Evolutionary conservation across 1,140 invertebrate genomes (phyloP).

Genomic region (Bombyx mori): DNA sequence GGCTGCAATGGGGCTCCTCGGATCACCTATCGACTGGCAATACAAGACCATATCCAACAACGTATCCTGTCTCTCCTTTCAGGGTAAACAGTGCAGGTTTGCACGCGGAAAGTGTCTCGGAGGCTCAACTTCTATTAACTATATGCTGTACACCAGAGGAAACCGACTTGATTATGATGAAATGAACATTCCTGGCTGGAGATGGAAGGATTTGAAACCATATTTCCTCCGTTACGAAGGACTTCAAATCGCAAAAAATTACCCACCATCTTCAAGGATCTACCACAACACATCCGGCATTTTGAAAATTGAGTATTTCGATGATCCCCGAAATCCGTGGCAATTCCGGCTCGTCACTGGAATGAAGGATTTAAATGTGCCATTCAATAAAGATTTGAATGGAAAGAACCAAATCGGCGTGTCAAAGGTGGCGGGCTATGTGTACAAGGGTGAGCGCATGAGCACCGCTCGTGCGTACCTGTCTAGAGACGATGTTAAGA

Average conservation of each 20-base stretch:
- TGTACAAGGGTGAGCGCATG: constrained; percentile 29
- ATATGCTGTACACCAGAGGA: constrained; percentile 86
- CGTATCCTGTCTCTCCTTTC: constrained; percentile 30
- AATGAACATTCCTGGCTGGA: constrained; percentile 33
- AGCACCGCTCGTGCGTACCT: constrained; percentile 35
- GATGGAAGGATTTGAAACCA: constrained; percentile 31
- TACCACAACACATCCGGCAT: constrained; percentile 74
- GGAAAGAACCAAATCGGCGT: constrained; percentile 72
- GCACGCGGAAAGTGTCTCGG: constrained; percentile 74
- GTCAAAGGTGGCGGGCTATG: constrained; percentile 29
- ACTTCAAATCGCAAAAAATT: constrained; percentile 18
- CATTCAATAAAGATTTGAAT: constrained; percentile 69
- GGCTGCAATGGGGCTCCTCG: constrained; percentile 17
- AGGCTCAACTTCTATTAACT: constrained; percentile 83
- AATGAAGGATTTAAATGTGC: constrained; percentile 53
- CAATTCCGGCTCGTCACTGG: constrained; percentile 65
- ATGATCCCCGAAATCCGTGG: constrained; percentile 70
- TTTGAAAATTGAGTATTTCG: constrained; percentile 73
- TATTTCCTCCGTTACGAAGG: constrained; percentile 41
- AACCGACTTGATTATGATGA: constrained; percentile 76
- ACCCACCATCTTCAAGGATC: constrained; percentile 25
- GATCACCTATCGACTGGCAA: constrained; percentile 31
- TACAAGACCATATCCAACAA: constrained; percentile 39
- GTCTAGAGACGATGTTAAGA: constrained; percentile 57
- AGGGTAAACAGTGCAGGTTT: constrained; percentile 29